Evolutionary conservation across 2,888 invertebrate genomes (phyloP).

Genomic region (Caenorhabditis sp.): DNA sequence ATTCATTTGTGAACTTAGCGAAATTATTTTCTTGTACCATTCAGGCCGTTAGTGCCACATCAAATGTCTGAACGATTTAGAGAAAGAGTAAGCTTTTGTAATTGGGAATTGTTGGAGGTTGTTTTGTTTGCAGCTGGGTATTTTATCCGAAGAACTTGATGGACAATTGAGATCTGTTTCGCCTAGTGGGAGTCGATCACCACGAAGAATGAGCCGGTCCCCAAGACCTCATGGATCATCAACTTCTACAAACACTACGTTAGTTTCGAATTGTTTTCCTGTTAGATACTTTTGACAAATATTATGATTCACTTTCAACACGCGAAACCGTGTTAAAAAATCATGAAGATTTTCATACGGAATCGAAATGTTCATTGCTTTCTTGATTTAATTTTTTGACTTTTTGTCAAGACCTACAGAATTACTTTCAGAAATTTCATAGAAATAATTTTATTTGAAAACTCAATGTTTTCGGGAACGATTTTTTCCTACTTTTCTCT

Average conservation of each 20-base stretch:
- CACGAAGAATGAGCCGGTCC: conserved; percentile 42
- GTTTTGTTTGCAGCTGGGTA: conserved; percentile 36
- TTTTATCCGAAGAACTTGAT: conserved; percentile 50
- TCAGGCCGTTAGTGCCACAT: conserved; percentile 1
- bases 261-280: no score
- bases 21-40: neutral
- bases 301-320: no score
- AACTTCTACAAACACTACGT: conserved; percentile 9
- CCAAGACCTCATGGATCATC: conserved; percentile 36
- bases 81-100: conserved; percentile 29
- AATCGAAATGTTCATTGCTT: no score
- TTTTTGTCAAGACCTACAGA: no score
- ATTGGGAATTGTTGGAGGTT: neutral
- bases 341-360: no score
- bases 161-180: conserved; percentile 42
- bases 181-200: conserved; percentile 41
- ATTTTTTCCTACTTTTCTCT: no score
- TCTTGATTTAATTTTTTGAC: no score
- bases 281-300: no score
- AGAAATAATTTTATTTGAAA: no score
- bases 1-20: neutral
- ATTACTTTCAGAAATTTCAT: no score
- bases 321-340: no score
- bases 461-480: no score
- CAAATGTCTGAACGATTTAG: conserved; percentile 41